Evolutionary conservation across 2,113 vertebrate species (phyloP), one percentile per base, ranked within the genome.

Genomic region (Spizaetus ornatus): DNA sequence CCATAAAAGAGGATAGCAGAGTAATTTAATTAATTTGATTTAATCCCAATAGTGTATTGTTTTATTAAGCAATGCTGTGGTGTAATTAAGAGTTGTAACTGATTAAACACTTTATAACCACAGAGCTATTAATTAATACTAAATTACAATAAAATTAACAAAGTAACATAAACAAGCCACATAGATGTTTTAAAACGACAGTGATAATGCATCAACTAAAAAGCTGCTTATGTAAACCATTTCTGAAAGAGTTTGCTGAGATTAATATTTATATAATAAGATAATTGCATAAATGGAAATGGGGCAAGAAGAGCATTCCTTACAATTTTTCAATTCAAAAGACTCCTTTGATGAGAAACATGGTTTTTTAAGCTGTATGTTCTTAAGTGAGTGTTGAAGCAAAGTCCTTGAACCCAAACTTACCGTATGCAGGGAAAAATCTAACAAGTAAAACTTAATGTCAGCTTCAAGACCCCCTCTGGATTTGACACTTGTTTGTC

Each of bases 141-240:
- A 92, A 93, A 95, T 92, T 95, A 92, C 83, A 93, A 76, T 88
- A 82, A 95, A 90, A 95, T 88, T 78, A 92, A n/a, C 61, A 48
- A 88, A 80, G 69, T 67, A 90, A 56, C 48, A 72, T 81, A 94
- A 95, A 88, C 76, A 94, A 95, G 45, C 15, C 7, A n/a, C 48
- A 11, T n/a, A 84, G 88, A 82, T 88, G 47, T 86, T 94, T 62
- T 73, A 40, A 78, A 82, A 50, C 0, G 6, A 52, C 62, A 81
- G 38, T 31, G 47, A 55, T 74, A 94, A 78, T 74, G 61, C 65
- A 79, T 94, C 65, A 70, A 27, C 65, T 50, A 32, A 71, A 94
- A 91, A 47, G 50, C 77, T 74, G 69, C 86, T 77, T 91, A 59
- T 74, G 32, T 55, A 69, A 95, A 74, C 50, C 16, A 22, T 86